Evolutionary conservation across 2,888 invertebrate genomes (phyloP).

Genomic region (Shargacucullia verbasci): DNA sequence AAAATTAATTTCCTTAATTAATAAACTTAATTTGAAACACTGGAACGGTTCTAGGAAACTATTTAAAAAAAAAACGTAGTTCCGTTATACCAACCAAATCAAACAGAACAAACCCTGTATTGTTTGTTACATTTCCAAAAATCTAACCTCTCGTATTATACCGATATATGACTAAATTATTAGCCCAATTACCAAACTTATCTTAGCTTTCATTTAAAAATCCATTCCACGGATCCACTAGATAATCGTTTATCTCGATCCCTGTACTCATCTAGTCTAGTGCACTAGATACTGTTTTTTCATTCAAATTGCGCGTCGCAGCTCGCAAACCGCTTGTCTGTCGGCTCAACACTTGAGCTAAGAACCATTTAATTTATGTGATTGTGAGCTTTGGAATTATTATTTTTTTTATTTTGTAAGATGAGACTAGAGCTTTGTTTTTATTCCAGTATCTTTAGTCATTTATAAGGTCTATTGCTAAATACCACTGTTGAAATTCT

Average conservation of each 20-base stretch:
- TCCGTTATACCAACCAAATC: constrained; percentile 4
- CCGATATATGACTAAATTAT: constrained; percentile 13
- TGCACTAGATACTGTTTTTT: constrained; percentile 53
- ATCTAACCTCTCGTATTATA: neutral
- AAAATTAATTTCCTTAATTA: no score
- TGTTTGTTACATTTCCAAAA: constrained; percentile 1
- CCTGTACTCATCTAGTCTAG: constrained; percentile 31
- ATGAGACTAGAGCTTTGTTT: no score
- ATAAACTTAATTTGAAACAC: no score
- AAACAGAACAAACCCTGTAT: constrained; percentile 7
- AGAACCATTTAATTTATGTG: no score
- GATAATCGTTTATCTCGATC: constrained; percentile 25
- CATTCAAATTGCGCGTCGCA: constrained; percentile 56
- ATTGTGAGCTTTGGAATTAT: no score
- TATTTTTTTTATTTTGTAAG: no score
- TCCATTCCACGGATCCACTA: constrained; percentile 9
- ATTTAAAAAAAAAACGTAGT: constrained; percentile 7
- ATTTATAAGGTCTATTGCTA: no score
- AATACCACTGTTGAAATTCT: no score
- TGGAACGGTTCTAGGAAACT: constrained; percentile 3
- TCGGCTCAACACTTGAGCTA: neutral
- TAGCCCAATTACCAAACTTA: constrained; percentile 15
- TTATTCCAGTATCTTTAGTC: no score
- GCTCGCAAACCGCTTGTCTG: constrained; percentile 30
- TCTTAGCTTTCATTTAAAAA: constrained; percentile 18